Evolutionary conservation across 1,140 invertebrate genomes (phyloP).

Genomic region (Zaprionus vittiger): DNA sequence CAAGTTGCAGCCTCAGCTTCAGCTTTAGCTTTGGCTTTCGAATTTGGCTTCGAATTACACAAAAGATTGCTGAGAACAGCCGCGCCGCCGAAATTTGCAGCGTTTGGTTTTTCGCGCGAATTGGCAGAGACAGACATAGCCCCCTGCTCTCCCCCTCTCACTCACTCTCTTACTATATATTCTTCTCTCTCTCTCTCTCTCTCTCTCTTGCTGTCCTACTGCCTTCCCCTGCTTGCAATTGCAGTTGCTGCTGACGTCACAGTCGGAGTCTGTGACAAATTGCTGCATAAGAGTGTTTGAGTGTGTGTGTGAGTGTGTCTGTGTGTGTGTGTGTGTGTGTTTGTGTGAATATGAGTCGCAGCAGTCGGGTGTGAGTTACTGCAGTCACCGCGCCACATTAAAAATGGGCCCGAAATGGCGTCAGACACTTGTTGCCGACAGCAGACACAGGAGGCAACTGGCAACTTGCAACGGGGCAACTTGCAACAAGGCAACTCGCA

Average conservation of each 20-base stretch:
- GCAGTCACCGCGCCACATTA: slow-evolving; percentile 8
- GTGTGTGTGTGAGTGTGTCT: no score
- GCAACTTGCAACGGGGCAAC: not conserved
- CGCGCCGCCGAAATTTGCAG: slow-evolving; percentile 63
- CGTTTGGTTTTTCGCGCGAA: slow-evolving; percentile 65
- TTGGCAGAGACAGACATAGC: slow-evolving; percentile 3
- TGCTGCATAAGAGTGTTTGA: not conserved
- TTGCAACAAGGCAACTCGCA: slow-evolving; percentile 47
- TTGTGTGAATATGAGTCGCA: not conserved
- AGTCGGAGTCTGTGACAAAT: slow-evolving; percentile 44
- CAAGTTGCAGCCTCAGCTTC: not conserved
- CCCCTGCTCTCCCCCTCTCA: not conserved
- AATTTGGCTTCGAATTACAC: slow-evolving; percentile 75
- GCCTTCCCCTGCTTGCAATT: slow-evolving; percentile 1
- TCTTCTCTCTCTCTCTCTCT: not conserved
- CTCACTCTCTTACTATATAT: not conserved
- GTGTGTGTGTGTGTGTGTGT: not conserved
- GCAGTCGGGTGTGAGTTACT: not conserved
- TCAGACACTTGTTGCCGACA: slow-evolving; percentile 60
- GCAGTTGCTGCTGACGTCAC: slow-evolving; percentile 57
- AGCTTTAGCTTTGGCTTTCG: slow-evolving; percentile 6
- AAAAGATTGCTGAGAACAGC: slow-evolving; percentile 76
- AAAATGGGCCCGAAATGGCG: not conserved
- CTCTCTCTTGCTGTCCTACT: not conserved
- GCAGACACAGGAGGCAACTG: not conserved